phyloP scores from a whole-genome alignment of 2,113 vertebrate species.

The Dromaius novaehollandiae region DNA sequence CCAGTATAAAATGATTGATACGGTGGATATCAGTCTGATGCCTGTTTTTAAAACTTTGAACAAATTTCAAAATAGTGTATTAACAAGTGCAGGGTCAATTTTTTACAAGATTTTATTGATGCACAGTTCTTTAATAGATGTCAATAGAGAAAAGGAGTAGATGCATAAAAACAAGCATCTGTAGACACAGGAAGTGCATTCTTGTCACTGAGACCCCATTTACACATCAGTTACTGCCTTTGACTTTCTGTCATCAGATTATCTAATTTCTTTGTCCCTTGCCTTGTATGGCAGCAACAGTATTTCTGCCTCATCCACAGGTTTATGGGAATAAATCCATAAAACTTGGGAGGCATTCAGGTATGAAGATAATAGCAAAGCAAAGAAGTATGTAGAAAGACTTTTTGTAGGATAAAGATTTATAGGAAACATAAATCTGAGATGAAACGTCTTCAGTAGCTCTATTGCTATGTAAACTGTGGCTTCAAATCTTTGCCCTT shows the following conservation, averaged over 20 bases:
- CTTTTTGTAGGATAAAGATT: not conserved
- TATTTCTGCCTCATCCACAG: not conserved
- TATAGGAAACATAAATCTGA: not conserved
- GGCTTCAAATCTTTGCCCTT: not conserved
- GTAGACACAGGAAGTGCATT: too few relatives aligned
- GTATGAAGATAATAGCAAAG: not conserved
- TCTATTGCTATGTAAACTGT: not conserved
- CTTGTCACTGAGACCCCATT: not conserved
- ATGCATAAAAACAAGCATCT: not conserved
- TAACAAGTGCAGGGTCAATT: not conserved
- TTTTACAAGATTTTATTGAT: not conserved
- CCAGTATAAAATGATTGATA: not conserved
- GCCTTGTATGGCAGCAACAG: not conserved
- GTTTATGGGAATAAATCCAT: not conserved
- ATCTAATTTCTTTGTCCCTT: not conserved
- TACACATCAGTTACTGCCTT: not conserved
- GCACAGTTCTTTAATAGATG: not conserved
- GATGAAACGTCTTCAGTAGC: not conserved
- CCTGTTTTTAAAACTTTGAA: not conserved
- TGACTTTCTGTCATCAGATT: not conserved
- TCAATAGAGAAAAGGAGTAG: not conserved
- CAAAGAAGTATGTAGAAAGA: not conserved
- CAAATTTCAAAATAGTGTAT: not conserved
- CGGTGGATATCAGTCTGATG: not conserved
- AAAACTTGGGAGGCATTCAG: not conserved